Base-by-base conservation (phyloP, 2,113 vertebrate genomes). In the Heterotilapia buettikoferi region DNA sequence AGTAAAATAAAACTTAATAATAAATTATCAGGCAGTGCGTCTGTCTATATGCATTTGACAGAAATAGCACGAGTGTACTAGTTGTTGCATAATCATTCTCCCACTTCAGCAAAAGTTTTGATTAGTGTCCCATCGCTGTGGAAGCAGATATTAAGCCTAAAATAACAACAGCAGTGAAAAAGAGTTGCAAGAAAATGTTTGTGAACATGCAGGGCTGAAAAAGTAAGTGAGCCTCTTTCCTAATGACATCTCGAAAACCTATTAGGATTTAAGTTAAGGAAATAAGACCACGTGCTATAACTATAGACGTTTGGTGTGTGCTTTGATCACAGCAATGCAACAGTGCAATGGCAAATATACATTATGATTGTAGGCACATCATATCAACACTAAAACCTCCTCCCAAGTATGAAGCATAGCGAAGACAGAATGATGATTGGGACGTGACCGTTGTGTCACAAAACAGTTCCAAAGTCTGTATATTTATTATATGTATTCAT, bases 1-100 rank as follows among this genome's bases (percentile, higher is more conserved):
- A 57, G 24, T 29, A 29, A 61, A 61, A 31, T 61, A 18, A 61
- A 61, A 61, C 57, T 0, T 59, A 84, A 83, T 92, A 87, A 90
- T 89, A 88, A 90, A 92, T 92, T 80, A 90, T 54, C 85, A 73
- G 71, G 9, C 3, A 73, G 40, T 6, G 4, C 9, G 56, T 87
- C 85, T 63, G 31, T 83, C 76, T 78, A 91, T 88, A 92, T 80
- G 54, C 59, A 86, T 90, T 87, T 21, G 24, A 76, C 68, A 86
- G 86, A 81, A 92, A 84, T 50, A 79, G 61, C 78, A 83, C 5
- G 3, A 6, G 80, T 56, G 53, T 59, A 66, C 76, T 80, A 38
- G 40, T 66, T 12, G 79, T 33, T 83, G 68, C 12, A 38, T 33
- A 53, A 53, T 84, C 10, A 36, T 52, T 68, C 73, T 76, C 54